These are phyloP conservation scores for Tachina fera DNA, from an alignment of 2,888 invertebrate genomes.

Conservation along the genomic window DNA sequence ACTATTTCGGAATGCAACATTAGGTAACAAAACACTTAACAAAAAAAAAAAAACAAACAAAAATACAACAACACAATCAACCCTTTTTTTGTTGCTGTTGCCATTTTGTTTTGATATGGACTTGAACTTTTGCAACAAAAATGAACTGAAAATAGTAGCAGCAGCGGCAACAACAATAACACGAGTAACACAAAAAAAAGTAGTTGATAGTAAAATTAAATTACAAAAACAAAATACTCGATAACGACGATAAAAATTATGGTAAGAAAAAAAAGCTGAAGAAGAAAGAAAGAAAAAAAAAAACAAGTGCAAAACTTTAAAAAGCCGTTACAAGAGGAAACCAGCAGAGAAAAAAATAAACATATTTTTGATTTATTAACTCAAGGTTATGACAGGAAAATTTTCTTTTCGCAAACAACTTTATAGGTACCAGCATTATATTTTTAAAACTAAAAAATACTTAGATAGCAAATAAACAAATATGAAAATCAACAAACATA, in stretches of 20 bases:
- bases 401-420: constrained; percentile 23
- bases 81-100: constrained; percentile 29
- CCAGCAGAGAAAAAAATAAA: constrained; percentile 24
- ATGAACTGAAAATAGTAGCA: constrained; percentile 28
- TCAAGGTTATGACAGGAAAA: constrained; percentile 63
- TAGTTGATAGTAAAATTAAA: constrained; percentile 34
- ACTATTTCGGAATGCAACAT: constrained; percentile 55
- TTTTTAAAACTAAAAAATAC: constrained; percentile 3
- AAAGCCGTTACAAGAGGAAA: constrained; percentile 57
- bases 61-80: constrained; percentile 3
- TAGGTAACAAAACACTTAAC: constrained; percentile 61
- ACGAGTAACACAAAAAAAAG: not conserved
- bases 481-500: not conserved
- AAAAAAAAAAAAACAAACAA: not conserved
- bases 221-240: constrained; percentile 32
- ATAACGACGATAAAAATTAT: constrained; percentile 11
- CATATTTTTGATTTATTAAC: constrained; percentile 68
- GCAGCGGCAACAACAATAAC: constrained; percentile 5
- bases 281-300: constrained; percentile 29
- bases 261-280: constrained; percentile 15
- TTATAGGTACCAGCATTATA: constrained; percentile 4
- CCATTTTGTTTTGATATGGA: constrained; percentile 60
- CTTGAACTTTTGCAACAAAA: constrained; percentile 72
- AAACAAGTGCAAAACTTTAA: constrained; percentile 51
- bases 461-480: constrained; percentile 9